Percentiles rank a stretch among this genome's conserved stretches.
These are phyloP conservation scores for Peromyscus maniculatus DNA, from an alignment of 2,113 vertebrate genomes.

Conservation along the genomic window DNA sequence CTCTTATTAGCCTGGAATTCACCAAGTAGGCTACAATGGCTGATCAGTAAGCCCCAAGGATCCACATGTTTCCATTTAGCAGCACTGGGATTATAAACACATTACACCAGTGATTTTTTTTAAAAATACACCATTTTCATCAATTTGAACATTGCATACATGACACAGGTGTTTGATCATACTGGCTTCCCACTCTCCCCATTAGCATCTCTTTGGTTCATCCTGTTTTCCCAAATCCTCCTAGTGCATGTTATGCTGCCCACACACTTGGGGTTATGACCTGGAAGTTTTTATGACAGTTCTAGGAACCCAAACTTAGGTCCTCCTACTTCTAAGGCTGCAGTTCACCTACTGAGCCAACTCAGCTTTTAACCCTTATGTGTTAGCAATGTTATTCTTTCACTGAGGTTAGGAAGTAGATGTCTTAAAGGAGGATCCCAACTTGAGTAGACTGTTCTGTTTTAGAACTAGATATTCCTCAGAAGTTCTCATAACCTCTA, in stretches of 20 bases:
- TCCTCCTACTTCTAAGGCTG: too few species aligned
- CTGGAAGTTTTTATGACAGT: too few species aligned
- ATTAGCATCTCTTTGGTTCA: not conserved
- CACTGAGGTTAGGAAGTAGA: slow-evolving; percentile 26
- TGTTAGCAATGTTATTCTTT: slow-evolving; percentile 54
- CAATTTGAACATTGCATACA: not conserved
- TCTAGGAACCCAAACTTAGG: not conserved
- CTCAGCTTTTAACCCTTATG: not conserved
- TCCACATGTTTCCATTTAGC: too few species aligned
- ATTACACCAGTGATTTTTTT: not conserved
- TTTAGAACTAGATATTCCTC: slow-evolving; percentile 46
- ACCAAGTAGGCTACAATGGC: not conserved
- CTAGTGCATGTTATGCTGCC: not conserved
- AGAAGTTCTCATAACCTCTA: slow-evolving; percentile 40
- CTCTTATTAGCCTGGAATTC: not conserved
- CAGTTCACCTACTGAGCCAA: too few species aligned
- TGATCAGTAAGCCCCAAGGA: not conserved
- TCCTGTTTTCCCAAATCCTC: not conserved
- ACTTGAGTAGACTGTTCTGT: slow-evolving; percentile 37
- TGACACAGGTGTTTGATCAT: not conserved
- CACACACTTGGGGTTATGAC: not conserved
- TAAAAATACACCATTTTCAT: not conserved
- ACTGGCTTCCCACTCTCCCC: not conserved
- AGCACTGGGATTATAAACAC: not conserved
- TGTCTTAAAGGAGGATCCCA: not conserved